These are phyloP conservation scores for Hyles euphorbiae DNA, from an alignment of 1,140 invertebrate species.

Conservation along the genomic window DNA sequence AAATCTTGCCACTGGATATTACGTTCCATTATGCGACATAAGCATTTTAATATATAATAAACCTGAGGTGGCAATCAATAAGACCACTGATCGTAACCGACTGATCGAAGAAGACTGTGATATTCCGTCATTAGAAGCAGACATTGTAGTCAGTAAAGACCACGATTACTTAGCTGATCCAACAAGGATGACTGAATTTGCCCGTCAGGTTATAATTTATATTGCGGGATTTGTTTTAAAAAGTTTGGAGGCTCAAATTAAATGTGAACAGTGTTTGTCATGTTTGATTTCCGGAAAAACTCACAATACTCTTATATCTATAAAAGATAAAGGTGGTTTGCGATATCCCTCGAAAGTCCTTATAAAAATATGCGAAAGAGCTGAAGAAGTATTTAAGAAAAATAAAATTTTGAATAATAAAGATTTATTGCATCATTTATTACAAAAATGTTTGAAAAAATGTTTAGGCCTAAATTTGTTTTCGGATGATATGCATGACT, in stretches of 20 bases:
- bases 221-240: constrained; percentile 4
- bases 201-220: constrained; percentile 1
- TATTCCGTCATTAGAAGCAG: not conserved
- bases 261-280: constrained; percentile 1
- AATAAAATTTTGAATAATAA: no score
- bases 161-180: not conserved
- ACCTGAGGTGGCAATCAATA: constrained; percentile 7
- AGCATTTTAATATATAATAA: constrained; percentile 12
- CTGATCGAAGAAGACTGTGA: not conserved
- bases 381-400: not conserved
- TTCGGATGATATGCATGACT: no score
- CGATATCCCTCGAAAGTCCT: constrained; percentile 10
- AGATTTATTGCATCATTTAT: no score
- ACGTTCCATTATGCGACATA: constrained; percentile 14
- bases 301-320: constrained; percentile 1
- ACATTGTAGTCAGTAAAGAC: not conserved
- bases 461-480: no score
- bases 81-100: constrained; percentile 1
- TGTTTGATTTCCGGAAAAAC: not conserved
- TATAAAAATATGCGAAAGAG: constrained; percentile 1
- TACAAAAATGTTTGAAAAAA: no score
- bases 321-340: constrained; percentile 12
- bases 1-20: constrained; percentile 15
- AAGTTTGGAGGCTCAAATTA: constrained; percentile 10
- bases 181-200: not conserved